Conservation (phyloP, 2,113 vertebrate genomes). For the Chaetura pelagica region DNA sequence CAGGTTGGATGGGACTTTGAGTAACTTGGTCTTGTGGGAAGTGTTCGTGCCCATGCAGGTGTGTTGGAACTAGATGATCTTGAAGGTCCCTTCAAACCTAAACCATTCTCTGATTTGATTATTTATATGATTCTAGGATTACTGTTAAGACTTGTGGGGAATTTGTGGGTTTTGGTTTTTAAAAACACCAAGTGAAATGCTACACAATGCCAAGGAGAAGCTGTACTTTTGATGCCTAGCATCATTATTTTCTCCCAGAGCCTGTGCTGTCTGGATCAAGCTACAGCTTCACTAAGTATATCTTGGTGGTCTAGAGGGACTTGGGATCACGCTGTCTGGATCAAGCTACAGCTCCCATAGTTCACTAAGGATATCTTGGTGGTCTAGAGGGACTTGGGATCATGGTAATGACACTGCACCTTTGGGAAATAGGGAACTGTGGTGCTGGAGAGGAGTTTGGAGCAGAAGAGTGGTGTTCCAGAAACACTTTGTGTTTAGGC, state of each 20-base stretch:
- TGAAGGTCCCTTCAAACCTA: too few species aligned
- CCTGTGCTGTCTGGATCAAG: background rate
- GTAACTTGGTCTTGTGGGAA: too few species aligned
- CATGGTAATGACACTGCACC: background rate
- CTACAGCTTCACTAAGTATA: background rate
- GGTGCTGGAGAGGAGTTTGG: background rate
- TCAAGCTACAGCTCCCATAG: too few species aligned
- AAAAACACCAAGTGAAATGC: background rate
- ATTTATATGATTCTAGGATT: too few species aligned
- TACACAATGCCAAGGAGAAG: background rate
- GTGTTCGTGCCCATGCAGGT: too few species aligned
- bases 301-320: too few species aligned
- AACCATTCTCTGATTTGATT: too few species aligned
- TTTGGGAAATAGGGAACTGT: background rate
- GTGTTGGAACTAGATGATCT: too few species aligned
- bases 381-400: background rate
- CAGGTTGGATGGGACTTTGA: too few species aligned
- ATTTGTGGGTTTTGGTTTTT: background rate
- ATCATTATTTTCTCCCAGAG: background rate
- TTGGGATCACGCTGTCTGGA: background rate
- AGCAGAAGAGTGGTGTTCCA: rapidly evolving
- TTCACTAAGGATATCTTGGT: too few species aligned
- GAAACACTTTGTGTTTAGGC: background rate
- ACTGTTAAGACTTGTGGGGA: background rate
- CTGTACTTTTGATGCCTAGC: background rate